Evolutionary conservation across 2,113 vertebrate species (phyloP).

Genomic region (Pavo muticus): DNA sequence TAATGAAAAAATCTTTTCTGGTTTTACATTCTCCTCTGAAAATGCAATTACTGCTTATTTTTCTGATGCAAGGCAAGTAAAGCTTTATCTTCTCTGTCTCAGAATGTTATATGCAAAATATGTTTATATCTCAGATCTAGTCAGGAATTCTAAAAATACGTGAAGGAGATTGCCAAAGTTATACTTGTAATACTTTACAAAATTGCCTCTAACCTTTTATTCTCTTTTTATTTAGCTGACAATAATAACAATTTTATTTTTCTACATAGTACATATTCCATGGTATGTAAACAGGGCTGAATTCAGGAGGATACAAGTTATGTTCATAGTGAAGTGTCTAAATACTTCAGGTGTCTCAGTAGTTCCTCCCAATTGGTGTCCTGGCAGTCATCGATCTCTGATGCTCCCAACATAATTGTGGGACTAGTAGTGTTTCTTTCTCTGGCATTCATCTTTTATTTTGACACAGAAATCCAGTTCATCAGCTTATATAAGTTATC

Average conservation of each 20-base stretch:
- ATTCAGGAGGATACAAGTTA: background rate
- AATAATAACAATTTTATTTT: background rate
- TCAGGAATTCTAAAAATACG: background rate
- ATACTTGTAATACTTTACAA: constrained; percentile 1
- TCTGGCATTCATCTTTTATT: background rate
- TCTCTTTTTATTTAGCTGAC: background rate
- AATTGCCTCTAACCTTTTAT: background rate
- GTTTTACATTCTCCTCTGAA: background rate
- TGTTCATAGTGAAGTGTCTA: background rate
- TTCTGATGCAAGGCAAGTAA: background rate
- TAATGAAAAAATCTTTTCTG: background rate
- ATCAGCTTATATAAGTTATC: background rate
- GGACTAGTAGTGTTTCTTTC: background rate
- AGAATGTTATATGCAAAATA: background rate
- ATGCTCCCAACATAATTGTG: background rate
- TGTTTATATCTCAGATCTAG: background rate
- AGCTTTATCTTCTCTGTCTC: background rate
- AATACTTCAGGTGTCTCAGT: background rate
- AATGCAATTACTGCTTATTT: constrained; percentile 20
- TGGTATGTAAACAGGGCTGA: background rate
- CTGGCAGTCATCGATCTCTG: too few species aligned
- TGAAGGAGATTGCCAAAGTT: background rate
- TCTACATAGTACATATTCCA: background rate
- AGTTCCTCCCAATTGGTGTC: background rate
- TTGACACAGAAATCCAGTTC: background rate